Evolutionary conservation across 1,140 invertebrate species (phyloP).

Genomic region (Diploscapter pachys): DNA sequence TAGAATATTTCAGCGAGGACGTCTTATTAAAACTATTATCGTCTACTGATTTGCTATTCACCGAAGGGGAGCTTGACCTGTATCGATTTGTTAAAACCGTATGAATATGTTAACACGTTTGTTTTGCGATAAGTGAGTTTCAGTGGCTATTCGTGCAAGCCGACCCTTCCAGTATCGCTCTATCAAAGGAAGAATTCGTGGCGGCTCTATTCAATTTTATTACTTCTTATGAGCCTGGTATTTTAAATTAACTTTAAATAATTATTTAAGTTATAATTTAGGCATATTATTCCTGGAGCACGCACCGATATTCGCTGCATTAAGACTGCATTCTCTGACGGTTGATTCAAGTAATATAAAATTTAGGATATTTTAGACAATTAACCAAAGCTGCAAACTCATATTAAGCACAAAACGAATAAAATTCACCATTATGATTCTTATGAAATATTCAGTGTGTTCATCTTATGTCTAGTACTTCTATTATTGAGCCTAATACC

Average conservation of each 20-base stretch:
- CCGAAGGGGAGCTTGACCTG: constrained; percentile 11
- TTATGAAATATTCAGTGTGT: no score
- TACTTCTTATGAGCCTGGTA: no score
- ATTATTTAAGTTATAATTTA: no score
- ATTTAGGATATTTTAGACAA: no score
- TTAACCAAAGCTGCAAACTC: no score
- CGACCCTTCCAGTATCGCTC: no score
- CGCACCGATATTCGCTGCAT: not conserved
- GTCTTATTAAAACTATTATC: not conserved
- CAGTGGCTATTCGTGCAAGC: constrained; percentile 9
- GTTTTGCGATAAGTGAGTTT: not conserved
- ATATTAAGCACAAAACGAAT: no score
- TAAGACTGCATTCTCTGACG: constrained; percentile 7
- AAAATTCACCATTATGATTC: no score
- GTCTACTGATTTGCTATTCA: constrained; percentile 9
- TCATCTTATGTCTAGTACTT: not conserved
- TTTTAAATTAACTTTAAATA: no score
- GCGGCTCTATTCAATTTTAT: no score
- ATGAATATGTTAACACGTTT: not conserved
- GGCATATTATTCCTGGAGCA: not conserved
- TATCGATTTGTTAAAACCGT: constrained; percentile 15
- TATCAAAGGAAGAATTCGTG: not conserved
- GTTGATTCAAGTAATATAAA: not conserved
- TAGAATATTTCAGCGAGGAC: constrained; percentile 6
- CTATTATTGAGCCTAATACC: no score